These are phyloP conservation scores for Porphyrio hochstetteri DNA, from an alignment of 2,113 vertebrate genomes.

Conservation along the genomic window DNA sequence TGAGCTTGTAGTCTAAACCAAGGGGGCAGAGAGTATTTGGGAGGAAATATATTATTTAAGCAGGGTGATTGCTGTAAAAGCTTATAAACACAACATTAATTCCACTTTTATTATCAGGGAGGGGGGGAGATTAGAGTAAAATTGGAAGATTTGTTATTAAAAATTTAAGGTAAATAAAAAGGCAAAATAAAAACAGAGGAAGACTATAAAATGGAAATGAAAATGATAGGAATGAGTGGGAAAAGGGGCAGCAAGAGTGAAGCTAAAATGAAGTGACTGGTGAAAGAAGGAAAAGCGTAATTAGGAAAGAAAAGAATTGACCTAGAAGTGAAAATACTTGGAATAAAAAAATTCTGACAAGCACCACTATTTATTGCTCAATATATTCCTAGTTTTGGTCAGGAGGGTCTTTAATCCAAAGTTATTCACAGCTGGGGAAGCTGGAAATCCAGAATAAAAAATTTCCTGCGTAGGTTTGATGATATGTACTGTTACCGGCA, in stretches of 20 bases:
- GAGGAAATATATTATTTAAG: slow-evolving; percentile 25
- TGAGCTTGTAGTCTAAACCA: slow-evolving; percentile 35
- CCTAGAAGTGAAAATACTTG: not conserved
- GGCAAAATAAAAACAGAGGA: not conserved
- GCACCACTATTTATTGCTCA: not conserved
- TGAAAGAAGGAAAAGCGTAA: not conserved
- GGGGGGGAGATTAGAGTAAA: not conserved
- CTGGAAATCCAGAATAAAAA: not conserved
- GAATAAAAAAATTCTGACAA: not conserved
- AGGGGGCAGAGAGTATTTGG: not conserved
- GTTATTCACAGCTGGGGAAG: not conserved
- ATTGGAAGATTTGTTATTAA: not conserved
- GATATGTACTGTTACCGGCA: not conserved
- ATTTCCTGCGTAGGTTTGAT: not conserved
- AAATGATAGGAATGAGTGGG: not conserved
- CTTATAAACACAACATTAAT: slow-evolving; percentile 23
- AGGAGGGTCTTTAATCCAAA: not conserved
- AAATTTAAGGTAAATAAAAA: not conserved
- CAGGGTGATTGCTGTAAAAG: not conserved
- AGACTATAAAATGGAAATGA: not conserved
- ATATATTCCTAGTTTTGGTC: not conserved
- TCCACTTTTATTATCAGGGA: not conserved
- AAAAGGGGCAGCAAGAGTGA: not conserved
- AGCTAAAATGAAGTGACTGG: not conserved
- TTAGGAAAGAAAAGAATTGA: not conserved